Percentiles rank a stretch among this genome's conserved stretches.
These are phyloP conservation scores for Equus quagga DNA, from an alignment of 2,113 vertebrate species.

Conservation along the genomic window DNA sequence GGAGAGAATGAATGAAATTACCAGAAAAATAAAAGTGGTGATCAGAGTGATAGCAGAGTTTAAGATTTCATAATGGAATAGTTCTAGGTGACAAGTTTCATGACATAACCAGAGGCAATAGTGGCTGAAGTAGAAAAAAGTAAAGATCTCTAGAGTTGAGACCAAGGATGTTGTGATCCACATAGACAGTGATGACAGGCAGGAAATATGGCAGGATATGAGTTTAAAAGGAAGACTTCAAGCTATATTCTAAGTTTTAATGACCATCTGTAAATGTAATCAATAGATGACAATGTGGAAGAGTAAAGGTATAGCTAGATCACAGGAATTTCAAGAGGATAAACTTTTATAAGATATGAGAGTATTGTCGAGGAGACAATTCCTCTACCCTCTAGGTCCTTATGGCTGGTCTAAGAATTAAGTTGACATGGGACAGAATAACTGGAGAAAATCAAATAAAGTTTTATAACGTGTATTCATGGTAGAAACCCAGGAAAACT, in stretches of 20 bases:
- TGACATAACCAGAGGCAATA: background rate
- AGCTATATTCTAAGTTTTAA: background rate
- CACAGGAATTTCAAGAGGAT: background rate
- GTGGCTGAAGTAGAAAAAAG: background rate
- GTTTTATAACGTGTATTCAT: no score
- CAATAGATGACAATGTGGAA: background rate
- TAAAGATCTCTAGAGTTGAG: background rate
- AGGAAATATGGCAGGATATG: background rate
- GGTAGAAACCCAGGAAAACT: no score
- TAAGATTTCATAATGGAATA: conserved; percentile 11
- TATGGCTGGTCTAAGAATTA: no score
- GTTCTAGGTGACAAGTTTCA: background rate
- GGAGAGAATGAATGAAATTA: background rate
- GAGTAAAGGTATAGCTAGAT: background rate
- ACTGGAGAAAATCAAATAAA: no score
- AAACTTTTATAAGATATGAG: background rate
- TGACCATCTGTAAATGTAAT: background rate
- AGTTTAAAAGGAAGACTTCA: background rate
- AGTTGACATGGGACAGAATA: no score
- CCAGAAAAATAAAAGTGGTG: background rate
- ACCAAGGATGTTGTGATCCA: background rate
- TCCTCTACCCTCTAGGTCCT: no score
- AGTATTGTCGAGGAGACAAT: background rate
- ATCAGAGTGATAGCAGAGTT: background rate
- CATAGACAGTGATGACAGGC: background rate